phyloP scores from a whole-genome alignment of 2,888 invertebrate genomes.

The Drosophila lutescens region DNA sequence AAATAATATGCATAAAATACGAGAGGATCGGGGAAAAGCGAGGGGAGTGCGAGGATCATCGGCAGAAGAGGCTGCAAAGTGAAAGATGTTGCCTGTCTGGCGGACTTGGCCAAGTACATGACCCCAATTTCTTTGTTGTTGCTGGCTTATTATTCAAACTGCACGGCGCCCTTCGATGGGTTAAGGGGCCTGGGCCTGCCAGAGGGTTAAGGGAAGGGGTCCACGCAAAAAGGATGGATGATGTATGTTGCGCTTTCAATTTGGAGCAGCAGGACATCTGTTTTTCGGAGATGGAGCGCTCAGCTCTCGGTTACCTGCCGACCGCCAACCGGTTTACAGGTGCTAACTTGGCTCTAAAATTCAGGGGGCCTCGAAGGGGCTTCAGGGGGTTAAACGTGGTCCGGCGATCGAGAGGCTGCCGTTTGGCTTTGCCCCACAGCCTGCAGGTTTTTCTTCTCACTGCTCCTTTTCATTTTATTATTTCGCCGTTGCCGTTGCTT shows the following conservation, averaged over 20 bases:
- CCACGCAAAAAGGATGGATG: slow-evolving; percentile 60
- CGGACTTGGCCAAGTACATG: slow-evolving; percentile 61
- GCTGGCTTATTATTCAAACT: slow-evolving; percentile 58
- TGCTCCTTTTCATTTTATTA: slow-evolving; percentile 16
- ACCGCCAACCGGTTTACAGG: slow-evolving; percentile 70
- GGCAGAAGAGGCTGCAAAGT: slow-evolving; percentile 34
- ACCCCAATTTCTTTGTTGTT: slow-evolving; percentile 69
- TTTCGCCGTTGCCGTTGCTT: slow-evolving; percentile 36
- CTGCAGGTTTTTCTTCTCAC: slow-evolving; percentile 63
- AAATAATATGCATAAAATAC: slow-evolving; percentile 39
- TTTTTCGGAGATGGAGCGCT: slow-evolving; percentile 53
- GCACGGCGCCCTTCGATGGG: slow-evolving; percentile 55
- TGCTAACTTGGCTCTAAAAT: slow-evolving; percentile 64
- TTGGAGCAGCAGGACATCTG: slow-evolving; percentile 83
- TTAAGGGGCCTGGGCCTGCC: slow-evolving; percentile 4
- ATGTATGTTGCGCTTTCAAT: slow-evolving; percentile 81
- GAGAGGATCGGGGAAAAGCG: background rate
- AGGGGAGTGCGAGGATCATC: background rate
- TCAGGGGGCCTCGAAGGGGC: background rate
- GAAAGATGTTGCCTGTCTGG: slow-evolving; percentile 46
- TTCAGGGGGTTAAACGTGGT: background rate
- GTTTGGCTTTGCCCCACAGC: slow-evolving; percentile 70
- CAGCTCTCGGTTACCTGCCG: slow-evolving; percentile 31
- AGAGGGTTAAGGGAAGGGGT: slow-evolving; percentile 4
- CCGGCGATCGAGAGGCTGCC: slow-evolving; percentile 34